A percentile compares a stretch with the other conserved stretches of the same genome.
phyloP scores from a whole-genome alignment of 2,797 vertebrate species.

The Malacoctenus gilli region DNA sequence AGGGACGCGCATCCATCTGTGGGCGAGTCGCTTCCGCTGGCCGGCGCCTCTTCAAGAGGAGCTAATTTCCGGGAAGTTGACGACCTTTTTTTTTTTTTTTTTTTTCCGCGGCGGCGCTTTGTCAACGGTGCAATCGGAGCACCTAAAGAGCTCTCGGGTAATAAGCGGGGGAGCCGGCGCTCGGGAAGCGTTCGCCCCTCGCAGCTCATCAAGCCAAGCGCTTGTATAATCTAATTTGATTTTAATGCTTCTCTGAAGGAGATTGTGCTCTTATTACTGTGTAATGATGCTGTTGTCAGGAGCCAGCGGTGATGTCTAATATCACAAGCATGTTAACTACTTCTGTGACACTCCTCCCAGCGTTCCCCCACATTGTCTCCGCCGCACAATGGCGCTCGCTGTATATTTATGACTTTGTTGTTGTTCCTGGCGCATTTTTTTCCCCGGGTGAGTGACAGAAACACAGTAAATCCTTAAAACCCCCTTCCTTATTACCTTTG shows the following conservation, averaged over 20 bases:
- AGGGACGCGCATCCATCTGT: slow-evolving; percentile 60
- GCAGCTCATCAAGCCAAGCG: slow-evolving; percentile 76
- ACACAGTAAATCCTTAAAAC: slow-evolving; percentile 58
- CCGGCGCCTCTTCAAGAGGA: slow-evolving; percentile 69
- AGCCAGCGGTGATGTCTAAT: slow-evolving; percentile 80
- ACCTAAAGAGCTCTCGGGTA: slow-evolving; percentile 72
- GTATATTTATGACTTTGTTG: slow-evolving; percentile 69
- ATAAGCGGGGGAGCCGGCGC: slow-evolving; percentile 74
- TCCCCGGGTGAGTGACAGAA: slow-evolving; percentile 70
- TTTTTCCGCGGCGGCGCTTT: slow-evolving; percentile 77
- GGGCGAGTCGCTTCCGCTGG: slow-evolving; percentile 76
- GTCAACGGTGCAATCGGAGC: slow-evolving; percentile 81
- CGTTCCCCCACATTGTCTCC: slow-evolving; percentile 66
- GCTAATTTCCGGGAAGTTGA: slow-evolving; percentile 80
- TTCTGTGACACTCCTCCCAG: slow-evolving; percentile 79
- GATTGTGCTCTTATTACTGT: slow-evolving; percentile 82
- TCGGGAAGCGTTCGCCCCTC: slow-evolving; percentile 71
- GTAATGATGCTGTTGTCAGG: slow-evolving; percentile 86
- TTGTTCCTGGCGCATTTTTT: slow-evolving; percentile 61
- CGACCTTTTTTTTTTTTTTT: slow-evolving; percentile 86
- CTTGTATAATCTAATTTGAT: slow-evolving; percentile 85
- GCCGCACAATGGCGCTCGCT: slow-evolving; percentile 50
- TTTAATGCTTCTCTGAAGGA: slow-evolving; percentile 85
- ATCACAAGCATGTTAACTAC: slow-evolving; percentile 79
- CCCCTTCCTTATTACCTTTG: slow-evolving; percentile 74